Evolutionary conservation across 2,888 invertebrate species (phyloP).

Genomic region (Nemoura dubitans): DNA sequence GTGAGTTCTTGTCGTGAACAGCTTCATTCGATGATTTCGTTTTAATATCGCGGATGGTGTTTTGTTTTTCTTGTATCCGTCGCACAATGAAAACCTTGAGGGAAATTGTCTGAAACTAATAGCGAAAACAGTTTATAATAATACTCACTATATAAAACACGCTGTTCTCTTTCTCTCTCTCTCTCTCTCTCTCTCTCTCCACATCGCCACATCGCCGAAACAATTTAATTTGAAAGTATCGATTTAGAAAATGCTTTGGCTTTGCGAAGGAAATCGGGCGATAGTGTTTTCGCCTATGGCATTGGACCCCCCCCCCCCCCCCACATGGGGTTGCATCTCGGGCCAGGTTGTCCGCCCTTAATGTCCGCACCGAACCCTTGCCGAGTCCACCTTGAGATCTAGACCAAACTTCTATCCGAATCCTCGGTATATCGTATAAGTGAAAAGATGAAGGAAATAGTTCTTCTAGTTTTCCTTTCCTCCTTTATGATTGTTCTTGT

Average conservation of each 20-base stretch:
- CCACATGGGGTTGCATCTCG: too few relatives aligned
- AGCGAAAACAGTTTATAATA: neutral
- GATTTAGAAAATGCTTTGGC: neutral
- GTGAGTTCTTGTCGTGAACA: neutral
- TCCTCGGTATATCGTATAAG: constrained; percentile 18
- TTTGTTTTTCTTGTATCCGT: neutral
- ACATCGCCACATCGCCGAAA: neutral
- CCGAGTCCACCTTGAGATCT: neutral
- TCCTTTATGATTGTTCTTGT: constrained; percentile 46
- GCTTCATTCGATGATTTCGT: neutral
- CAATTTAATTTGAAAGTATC: neutral
- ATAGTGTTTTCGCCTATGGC: neutral
- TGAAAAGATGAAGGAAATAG: constrained; percentile 37
- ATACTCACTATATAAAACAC: neutral
- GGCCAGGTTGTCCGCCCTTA: neutral
- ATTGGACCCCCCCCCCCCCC: too few relatives aligned
- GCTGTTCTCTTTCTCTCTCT: neutral
- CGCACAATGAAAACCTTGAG: neutral
- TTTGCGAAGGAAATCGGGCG: neutral
- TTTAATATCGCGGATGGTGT: neutral
- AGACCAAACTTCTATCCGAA: neutral
- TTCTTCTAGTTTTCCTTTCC: constrained; percentile 21
- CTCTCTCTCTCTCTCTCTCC: too few relatives aligned
- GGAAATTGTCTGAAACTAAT: neutral
- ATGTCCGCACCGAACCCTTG: neutral